A percentile compares a stretch with the other conserved stretches of the same genome.
These are phyloP conservation scores for Danio jaintianensis DNA, from an alignment of 2,797 vertebrate species.

Conservation along the genomic window DNA sequence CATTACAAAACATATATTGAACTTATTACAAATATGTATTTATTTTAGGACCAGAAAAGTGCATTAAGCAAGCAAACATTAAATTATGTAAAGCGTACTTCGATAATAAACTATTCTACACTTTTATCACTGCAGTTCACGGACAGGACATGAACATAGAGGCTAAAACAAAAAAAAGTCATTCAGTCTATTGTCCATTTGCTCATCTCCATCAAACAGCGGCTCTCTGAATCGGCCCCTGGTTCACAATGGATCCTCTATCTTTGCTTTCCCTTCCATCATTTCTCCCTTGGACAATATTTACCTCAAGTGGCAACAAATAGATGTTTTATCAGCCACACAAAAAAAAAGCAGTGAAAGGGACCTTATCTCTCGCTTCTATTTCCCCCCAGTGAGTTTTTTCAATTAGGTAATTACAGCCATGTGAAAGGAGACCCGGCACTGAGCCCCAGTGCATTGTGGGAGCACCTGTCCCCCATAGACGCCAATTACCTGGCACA, in stretches of 20 bases:
- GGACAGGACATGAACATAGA: neutral
- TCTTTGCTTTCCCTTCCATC: slow-evolving; percentile 36
- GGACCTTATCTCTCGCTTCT: slow-evolving; percentile 54
- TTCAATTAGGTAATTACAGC: slow-evolving; percentile 82
- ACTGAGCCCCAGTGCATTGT: slow-evolving; percentile 74
- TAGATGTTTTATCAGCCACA: slow-evolving; percentile 16
- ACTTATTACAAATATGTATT: too few relatives aligned
- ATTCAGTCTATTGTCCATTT: slow-evolving; percentile 11
- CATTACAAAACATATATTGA: too few relatives aligned
- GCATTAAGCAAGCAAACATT: too few relatives aligned
- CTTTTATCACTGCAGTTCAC: neutral
- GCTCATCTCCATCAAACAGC: neutral
- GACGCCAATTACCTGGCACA: slow-evolving; percentile 79
- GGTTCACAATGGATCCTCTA: slow-evolving; percentile 43
- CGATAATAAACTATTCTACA: too few relatives aligned
- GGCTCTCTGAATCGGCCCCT: slow-evolving; percentile 4
- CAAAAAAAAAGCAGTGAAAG: slow-evolving; percentile 40
- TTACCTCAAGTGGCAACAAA: slow-evolving; percentile 46
- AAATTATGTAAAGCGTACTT: too few relatives aligned
- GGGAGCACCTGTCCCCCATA: slow-evolving; percentile 75
- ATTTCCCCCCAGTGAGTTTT: slow-evolving; percentile 68
- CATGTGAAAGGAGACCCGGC: slow-evolving; percentile 73
- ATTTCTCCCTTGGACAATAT: slow-evolving; percentile 47
- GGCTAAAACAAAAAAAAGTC: neutral
- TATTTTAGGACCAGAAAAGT: too few relatives aligned